phyloP scores from a whole-genome alignment of 1,140 invertebrate genomes.

The Cephus cinctus region DNA sequence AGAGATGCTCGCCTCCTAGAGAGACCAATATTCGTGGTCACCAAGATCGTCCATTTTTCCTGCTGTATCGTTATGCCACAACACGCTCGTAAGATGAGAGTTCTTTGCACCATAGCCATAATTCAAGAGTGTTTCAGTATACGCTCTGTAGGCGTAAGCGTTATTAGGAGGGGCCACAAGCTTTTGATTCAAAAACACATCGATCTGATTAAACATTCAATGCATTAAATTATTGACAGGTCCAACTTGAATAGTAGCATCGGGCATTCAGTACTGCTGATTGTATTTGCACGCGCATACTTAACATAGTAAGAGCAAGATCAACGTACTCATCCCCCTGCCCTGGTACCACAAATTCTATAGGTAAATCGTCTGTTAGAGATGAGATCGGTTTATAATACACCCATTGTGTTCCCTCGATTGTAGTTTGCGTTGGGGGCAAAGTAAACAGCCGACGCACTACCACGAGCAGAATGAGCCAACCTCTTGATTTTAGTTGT shows the following conservation, averaged over 20 bases:
- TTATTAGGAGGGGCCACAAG: constrained; percentile 44
- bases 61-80: constrained; percentile 26
- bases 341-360: constrained; percentile 47
- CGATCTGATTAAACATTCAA: constrained; percentile 47
- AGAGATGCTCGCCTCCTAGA: neutral
- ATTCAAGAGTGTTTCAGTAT: constrained; percentile 48
- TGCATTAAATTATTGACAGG: constrained; percentile 46
- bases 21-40: constrained; percentile 8
- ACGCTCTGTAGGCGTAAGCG: constrained; percentile 50
- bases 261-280: constrained; percentile 31
- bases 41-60: constrained; percentile 13
- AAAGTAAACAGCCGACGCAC: constrained; percentile 38
- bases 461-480: neutral
- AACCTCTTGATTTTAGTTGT: neutral
- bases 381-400: constrained; percentile 49
- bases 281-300: constrained; percentile 26
- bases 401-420: constrained; percentile 37
- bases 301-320: constrained; percentile 41
- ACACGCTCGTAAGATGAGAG: constrained; percentile 37
- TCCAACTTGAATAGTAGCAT: too few relatives aligned
- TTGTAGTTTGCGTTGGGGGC: constrained; percentile 46
- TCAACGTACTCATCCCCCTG: constrained; percentile 44
- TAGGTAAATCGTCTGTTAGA: constrained; percentile 37
- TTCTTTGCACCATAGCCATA: constrained; percentile 44
- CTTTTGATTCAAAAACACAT: constrained; percentile 52